Percentiles rank a stretch among this genome's conserved stretches.
phyloP scores from a whole-genome alignment of 2,888 invertebrate species.

The Drosophila peninsularis region DNA sequence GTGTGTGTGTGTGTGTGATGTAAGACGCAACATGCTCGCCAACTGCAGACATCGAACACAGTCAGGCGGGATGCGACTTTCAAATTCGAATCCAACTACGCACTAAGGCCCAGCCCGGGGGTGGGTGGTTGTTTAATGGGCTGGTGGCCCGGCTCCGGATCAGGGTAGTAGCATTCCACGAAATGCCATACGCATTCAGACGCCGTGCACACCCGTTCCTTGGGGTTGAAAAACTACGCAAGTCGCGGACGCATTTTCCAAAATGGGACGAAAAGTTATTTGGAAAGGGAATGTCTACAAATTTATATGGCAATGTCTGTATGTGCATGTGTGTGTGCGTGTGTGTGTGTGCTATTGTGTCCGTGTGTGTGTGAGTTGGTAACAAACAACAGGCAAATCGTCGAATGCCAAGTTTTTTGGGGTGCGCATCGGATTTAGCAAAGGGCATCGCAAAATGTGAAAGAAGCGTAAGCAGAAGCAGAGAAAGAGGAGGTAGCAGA shows the following conservation, averaged over 20 bases:
- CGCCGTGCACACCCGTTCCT: conserved; percentile 25
- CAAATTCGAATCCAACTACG: conserved; percentile 61
- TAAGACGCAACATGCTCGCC: conserved; percentile 8
- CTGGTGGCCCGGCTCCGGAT: neutral
- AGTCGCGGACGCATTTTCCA: conserved; percentile 34
- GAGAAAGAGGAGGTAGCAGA: neutral
- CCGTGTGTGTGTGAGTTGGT: conserved; percentile 40
- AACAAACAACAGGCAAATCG: conserved; percentile 32
- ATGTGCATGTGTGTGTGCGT: conserved; percentile 1
- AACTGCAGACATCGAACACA: conserved; percentile 4
- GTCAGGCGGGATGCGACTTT: conserved; percentile 12
- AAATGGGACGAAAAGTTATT: conserved; percentile 43
- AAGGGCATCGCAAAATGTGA: conserved; percentile 23
- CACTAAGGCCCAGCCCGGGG: conserved; percentile 39
- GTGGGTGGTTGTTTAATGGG: conserved; percentile 55
- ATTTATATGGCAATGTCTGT: conserved; percentile 9
- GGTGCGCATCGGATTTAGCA: conserved; percentile 65
- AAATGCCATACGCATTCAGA: conserved; percentile 44
- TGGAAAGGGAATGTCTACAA: conserved; percentile 48
- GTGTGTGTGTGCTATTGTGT: too few relatives aligned
- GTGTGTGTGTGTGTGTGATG: conserved; percentile 2
- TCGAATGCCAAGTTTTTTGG: conserved; percentile 42
- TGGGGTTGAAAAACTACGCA: conserved; percentile 50
- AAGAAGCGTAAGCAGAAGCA: neutral
- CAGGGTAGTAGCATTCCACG: conserved; percentile 44